A percentile compares a stretch with the other conserved stretches of the same genome.
Evolutionary conservation across 2,888 invertebrate species (phyloP).

Genomic region (Chrysina gloriosa): DNA sequence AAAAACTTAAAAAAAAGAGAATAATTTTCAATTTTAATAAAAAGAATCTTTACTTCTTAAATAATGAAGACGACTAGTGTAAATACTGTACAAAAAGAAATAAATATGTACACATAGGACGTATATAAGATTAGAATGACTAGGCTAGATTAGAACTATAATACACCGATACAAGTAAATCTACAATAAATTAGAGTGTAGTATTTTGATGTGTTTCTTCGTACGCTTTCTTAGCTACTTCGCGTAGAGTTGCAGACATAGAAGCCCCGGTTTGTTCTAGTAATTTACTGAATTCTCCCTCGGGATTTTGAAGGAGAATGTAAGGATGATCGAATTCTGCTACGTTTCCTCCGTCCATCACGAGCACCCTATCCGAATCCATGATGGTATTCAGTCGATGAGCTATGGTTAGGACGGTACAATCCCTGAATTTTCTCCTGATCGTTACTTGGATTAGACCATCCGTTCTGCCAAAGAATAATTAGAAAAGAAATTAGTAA

Average conservation of each 20-base stretch:
- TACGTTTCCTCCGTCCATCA: slow-evolving; percentile 81
- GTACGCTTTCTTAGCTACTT: slow-evolving; percentile 44
- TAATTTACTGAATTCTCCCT: slow-evolving; percentile 73
- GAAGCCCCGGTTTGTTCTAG: slow-evolving; percentile 76
- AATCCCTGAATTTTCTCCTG: slow-evolving; percentile 76
- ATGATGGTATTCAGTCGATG: slow-evolving; percentile 86
- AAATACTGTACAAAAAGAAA: too few relatives aligned
- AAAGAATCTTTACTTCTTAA: too few relatives aligned
- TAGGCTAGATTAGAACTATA: too few relatives aligned
- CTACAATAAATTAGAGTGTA: not conserved
- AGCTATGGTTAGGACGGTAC: slow-evolving; percentile 85
- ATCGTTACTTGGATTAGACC: slow-evolving; percentile 83
- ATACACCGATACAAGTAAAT: not conserved
- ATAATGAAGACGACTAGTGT: too few relatives aligned
- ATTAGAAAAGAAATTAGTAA: not conserved
- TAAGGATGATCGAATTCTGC: slow-evolving; percentile 85
- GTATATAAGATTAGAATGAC: too few relatives aligned
- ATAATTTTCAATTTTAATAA: too few relatives aligned
- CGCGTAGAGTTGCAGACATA: slow-evolving; percentile 51
- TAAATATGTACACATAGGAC: too few relatives aligned
- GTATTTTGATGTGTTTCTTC: slow-evolving; percentile 58
- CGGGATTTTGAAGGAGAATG: slow-evolving; percentile 68
- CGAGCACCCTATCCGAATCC: slow-evolving; percentile 85
- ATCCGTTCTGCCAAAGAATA: slow-evolving; percentile 75
- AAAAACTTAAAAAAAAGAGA: too few relatives aligned